phyloP scores from a whole-genome alignment of 2,797 vertebrate species.

The Pseudomugil gertrudae region DNA sequence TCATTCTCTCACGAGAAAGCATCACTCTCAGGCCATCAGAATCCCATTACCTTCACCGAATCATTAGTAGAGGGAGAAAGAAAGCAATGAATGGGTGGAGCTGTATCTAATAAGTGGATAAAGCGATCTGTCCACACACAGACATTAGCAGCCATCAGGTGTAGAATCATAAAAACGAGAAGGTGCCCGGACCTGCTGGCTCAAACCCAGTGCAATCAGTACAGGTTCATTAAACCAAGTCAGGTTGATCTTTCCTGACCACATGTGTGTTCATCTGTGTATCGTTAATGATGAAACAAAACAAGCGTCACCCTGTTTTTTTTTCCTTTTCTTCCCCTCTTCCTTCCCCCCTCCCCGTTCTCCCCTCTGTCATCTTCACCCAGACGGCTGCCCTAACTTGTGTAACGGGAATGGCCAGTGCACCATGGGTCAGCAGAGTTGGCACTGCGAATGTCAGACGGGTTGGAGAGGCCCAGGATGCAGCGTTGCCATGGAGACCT shows the following conservation, averaged over 20 bases:
- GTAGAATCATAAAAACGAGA: constrained; percentile 41
- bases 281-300: constrained; percentile 47
- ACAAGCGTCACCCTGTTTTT: constrained; percentile 48
- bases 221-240: constrained; percentile 45
- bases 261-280: constrained; percentile 36
- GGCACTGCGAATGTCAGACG: constrained; percentile 98
- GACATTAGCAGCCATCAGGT: constrained; percentile 34
- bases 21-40: constrained; percentile 80
- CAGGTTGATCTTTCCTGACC: constrained; percentile 47
- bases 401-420: constrained; percentile 98
- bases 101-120: constrained; percentile 68
- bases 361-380: constrained; percentile 34
- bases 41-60: constrained; percentile 83
- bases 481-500: constrained; percentile 98
- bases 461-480: constrained; percentile 98
- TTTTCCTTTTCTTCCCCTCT: not conserved
- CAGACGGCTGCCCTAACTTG: constrained; percentile 98
- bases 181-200: constrained; percentile 50
- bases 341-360: constrained; percentile 5
- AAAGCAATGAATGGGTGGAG: constrained; percentile 58
- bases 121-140: constrained; percentile 52
- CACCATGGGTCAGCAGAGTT: constrained; percentile 98
- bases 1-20: constrained; percentile 82
- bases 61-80: constrained; percentile 70
- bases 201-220: constrained; percentile 39